These are phyloP conservation scores for Crenuchus spilurus DNA, from an alignment of 2,797 vertebrate species.

Conservation along the genomic window DNA sequence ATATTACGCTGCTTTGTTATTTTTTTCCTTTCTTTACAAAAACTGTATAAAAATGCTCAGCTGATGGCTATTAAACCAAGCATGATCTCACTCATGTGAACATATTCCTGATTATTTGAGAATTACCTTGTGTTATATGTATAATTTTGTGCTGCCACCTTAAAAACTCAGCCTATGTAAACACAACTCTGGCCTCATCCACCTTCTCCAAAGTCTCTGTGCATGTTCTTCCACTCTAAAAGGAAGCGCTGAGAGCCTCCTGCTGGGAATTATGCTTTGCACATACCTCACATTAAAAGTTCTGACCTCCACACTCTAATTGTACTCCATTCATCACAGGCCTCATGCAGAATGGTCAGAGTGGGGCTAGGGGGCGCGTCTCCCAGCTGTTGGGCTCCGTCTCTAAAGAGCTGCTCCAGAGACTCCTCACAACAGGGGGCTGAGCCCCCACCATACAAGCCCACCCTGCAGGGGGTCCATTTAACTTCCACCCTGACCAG, in stretches of 20 bases:
- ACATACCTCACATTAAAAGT: constrained; percentile 31
- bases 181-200: neutral
- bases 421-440: constrained; percentile 28
- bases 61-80: too few relatives aligned
- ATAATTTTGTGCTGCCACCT: too few relatives aligned
- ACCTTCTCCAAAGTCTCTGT: constrained; percentile 5
- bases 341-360: constrained; percentile 23
- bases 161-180: neutral
- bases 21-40: too few relatives aligned
- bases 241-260: neutral
- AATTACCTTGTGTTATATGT: too few relatives aligned
- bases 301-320: constrained; percentile 49
- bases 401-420: constrained; percentile 30
- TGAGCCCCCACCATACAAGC: constrained; percentile 1
- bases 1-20: too few relatives aligned
- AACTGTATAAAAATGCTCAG: too few relatives aligned
- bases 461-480: constrained; percentile 25
- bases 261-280: constrained; percentile 4
- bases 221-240: neutral
- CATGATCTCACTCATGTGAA: too few relatives aligned
- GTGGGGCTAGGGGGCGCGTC: constrained; percentile 36
- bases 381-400: constrained; percentile 48
- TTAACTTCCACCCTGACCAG: constrained; percentile 38
- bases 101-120: too few relatives aligned
- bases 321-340: constrained; percentile 41